Percentiles rank a stretch among this genome's conserved stretches.
These are phyloP conservation scores for Quadriops clusia DNA, from an alignment of 2,888 invertebrate species.

Conservation along the genomic window DNA sequence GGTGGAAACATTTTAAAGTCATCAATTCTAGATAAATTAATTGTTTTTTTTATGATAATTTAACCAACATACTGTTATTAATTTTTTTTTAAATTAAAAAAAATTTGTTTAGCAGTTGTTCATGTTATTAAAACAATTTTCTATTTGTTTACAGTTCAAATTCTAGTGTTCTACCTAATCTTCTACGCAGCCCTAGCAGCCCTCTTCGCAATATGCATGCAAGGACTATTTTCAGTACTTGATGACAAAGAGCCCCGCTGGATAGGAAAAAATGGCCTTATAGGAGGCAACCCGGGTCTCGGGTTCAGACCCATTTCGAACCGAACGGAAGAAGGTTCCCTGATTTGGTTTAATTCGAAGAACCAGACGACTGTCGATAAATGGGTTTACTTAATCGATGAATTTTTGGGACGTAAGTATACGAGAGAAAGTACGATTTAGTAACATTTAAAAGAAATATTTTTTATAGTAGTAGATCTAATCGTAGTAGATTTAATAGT, in stretches of 20 bases:
- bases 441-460: no score
- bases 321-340: conserved; percentile 44
- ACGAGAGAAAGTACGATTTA: no score
- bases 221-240: conserved; percentile 62
- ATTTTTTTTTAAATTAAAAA: no score
- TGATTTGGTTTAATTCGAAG: conserved; percentile 46
- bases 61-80: neutral
- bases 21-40: no score
- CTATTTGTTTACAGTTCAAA: conserved; percentile 55
- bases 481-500: no score
- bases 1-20: no score
- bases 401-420: conserved; percentile 47
- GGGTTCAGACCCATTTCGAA: conserved; percentile 51
- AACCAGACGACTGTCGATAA: conserved; percentile 40
- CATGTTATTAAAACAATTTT: conserved; percentile 10
- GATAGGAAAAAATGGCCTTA: conserved; percentile 62
- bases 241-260: conserved; percentile 61
- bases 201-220: conserved; percentile 78
- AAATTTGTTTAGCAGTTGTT: no score
- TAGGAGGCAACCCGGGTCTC: conserved; percentile 53
- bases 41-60: no score
- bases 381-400: conserved; percentile 44
- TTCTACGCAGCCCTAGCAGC: conserved; percentile 78
- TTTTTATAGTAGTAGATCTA: no score
- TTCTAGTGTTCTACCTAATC: conserved; percentile 71